phyloP scores from a whole-genome alignment of 2,797 vertebrate genomes.

The Anisognathus igniventris region DNA sequence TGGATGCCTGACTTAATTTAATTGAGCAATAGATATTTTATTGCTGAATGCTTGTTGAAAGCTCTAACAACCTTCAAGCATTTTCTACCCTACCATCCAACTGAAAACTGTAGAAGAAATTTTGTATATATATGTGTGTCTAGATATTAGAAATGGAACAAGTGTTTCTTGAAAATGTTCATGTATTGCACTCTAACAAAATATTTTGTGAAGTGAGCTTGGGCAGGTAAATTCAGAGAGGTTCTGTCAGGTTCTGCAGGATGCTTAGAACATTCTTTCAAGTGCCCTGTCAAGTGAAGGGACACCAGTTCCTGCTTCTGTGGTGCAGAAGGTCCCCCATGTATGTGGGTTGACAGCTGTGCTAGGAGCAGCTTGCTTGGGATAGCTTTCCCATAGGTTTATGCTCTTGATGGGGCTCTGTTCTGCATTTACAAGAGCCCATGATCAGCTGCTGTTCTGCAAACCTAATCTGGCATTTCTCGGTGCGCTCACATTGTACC shows the following conservation, averaged over 20 bases:
- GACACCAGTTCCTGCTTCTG: background rate
- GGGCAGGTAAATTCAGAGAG: background rate
- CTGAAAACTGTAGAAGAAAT: background rate
- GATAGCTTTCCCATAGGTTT: background rate
- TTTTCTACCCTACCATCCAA: background rate
- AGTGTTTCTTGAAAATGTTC: background rate
- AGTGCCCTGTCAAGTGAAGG: rapidly evolving
- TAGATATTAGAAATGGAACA: background rate
- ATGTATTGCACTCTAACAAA: background rate
- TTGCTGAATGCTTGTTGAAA: constrained; percentile 2
- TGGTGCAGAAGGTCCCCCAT: background rate
- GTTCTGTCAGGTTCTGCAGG: background rate
- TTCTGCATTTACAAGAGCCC: background rate
- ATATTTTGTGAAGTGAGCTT: background rate
- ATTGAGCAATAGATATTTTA: constrained; percentile 37
- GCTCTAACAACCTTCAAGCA: background rate
- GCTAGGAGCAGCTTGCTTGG: background rate
- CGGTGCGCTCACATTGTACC: background rate
- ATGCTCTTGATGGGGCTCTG: background rate
- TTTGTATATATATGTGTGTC: background rate
- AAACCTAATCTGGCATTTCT: background rate
- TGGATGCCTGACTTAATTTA: constrained; percentile 49
- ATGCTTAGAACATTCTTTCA: background rate
- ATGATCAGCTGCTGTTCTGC: background rate
- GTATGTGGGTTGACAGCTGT: background rate